Evolutionary conservation across 2,888 invertebrate species (phyloP).

Genomic region (Salticus scenicus): DNA sequence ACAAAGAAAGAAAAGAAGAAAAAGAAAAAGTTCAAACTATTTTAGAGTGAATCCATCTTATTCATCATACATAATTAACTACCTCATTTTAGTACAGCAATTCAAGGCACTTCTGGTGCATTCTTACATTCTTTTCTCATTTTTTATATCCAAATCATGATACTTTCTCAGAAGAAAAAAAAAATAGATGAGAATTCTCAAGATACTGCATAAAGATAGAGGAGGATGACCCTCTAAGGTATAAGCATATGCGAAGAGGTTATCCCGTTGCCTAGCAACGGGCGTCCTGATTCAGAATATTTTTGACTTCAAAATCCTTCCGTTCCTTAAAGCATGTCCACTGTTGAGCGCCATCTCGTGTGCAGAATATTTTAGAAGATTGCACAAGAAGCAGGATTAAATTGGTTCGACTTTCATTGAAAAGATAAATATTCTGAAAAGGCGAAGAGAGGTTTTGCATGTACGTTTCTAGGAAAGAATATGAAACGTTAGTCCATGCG

Average conservation of each 20-base stretch:
- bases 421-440: not conserved
- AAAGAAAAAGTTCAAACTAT: not conserved
- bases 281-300: constrained; percentile 34
- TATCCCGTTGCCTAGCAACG: constrained; percentile 55
- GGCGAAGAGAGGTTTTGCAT: not conserved
- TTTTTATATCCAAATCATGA: not conserved
- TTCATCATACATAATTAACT: constrained; percentile 2
- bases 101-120: not conserved
- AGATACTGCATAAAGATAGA: constrained; percentile 16
- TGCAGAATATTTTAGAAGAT: not conserved
- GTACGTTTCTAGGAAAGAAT: not conserved
- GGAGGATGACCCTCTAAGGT: constrained; percentile 10
- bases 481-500: not conserved
- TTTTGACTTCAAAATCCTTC: constrained; percentile 44
- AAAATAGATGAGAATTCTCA: constrained; percentile 2
- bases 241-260: constrained; percentile 53
- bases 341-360: constrained; percentile 45
- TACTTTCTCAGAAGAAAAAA: not conserved
- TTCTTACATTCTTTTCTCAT: not conserved
- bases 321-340: constrained; percentile 18
- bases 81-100: not conserved
- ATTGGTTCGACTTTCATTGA: not conserved
- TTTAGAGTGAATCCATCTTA: not conserved
- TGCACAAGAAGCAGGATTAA: not conserved
- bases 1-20: too few relatives aligned